phyloP scores from a whole-genome alignment of 2,113 vertebrate species.

The human region GRCh38 chr20:38253501-38254000 shows the following conservation, averaged over 20 bases:
- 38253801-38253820: slow-evolving; percentile 39
- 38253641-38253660: neutral
- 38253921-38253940: too few species aligned
- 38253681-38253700: neutral
- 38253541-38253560: neutral
- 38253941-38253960: too few species aligned
- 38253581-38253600: neutral
- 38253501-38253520: neutral
- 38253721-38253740: slow-evolving; percentile 53
- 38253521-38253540: neutral
- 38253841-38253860: slow-evolving; percentile 60
- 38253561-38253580: neutral
- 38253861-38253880: slow-evolving; percentile 6
- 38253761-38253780: slow-evolving; percentile 28
- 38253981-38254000: too few species aligned
- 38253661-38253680: neutral
- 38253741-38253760: slow-evolving; percentile 1
- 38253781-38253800: slow-evolving; percentile 32
- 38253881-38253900: too few species aligned
- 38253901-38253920: too few species aligned
- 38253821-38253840: slow-evolving; percentile 57
- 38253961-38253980: too few species aligned
- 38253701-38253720: slow-evolving; percentile 51
- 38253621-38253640: neutral
- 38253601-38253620: neutral